Evolutionary conservation across 2,113 vertebrate genomes (phyloP), one percentile per base, ranked within the genome.

Genomic region (Phalacrocorax carbo): DNA sequence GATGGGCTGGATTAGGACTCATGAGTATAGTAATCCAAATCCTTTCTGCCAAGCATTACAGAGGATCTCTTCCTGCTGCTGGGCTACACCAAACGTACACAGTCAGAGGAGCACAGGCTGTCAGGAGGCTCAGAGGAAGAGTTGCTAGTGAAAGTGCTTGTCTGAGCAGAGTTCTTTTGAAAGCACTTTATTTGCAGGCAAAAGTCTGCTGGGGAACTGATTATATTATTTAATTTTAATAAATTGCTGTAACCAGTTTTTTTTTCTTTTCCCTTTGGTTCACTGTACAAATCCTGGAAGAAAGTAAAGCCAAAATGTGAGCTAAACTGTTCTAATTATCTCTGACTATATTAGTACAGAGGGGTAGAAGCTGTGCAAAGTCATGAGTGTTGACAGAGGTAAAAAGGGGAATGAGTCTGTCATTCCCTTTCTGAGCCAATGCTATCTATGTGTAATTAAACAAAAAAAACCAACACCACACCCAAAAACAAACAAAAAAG

Each of bases 1-100:
- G 69, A 94, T 97, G 86, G 86, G 71, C 66, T 94, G 86, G 95
- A 95, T 97, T 93, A 88, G 75, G 69, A 55, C 17, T 88, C 69
- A 49, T 75, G 78, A 92, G 55, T 71, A 62, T 27, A 94, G 84
- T 92, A 93, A 96, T 97, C 95, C 92, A 90, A 94, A 86, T 82
- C 65, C 78, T 94, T 73, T 86, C 66, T 97, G 95, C 88, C 89
- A 79, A 65, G 93, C 83, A 88, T 90, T 97, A 84, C 77, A 58
- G 86, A 94, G 71, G 51, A 88, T 90, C 82, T 93, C 54, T 55
- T 92, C 40, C 84, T 96, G 70, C 83, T 92, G 51, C 68, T 96
- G 83, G 52, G 34, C 49, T 94, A 87, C 42, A 46, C 65, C 91
- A 57, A 72, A 52, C 42, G 55, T 68, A 72, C 77, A 38, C 49